Evolutionary conservation across 2,888 invertebrate species (phyloP).

Genomic region (Drosophila falleni): DNA sequence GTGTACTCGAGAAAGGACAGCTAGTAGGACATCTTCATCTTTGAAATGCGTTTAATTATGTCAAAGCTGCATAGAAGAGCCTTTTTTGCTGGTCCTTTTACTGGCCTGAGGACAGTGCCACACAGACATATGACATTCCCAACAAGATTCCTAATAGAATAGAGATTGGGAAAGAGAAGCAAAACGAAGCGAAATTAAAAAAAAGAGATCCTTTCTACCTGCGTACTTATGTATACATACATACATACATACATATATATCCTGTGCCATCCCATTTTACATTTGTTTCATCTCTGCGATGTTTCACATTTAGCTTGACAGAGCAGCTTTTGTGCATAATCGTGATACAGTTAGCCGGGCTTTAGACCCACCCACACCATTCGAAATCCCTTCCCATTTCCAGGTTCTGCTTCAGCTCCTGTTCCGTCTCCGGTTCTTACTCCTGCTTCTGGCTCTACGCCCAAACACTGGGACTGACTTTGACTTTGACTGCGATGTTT

Average conservation of each 20-base stretch:
- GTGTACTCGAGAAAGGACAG: slow-evolving; percentile 3
- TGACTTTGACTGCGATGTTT: slow-evolving; percentile 40
- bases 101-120: slow-evolving; percentile 28
- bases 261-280: slow-evolving; percentile 37
- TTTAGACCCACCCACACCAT: slow-evolving; percentile 14
- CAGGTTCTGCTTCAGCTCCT: neutral
- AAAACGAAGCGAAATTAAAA: neutral
- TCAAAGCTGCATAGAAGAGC: slow-evolving; percentile 66
- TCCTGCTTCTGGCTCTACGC: neutral
- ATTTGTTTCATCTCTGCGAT: slow-evolving; percentile 70
- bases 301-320: slow-evolving; percentile 67
- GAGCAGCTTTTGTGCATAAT: slow-evolving; percentile 70
- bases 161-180: slow-evolving; percentile 6
- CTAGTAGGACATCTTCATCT: slow-evolving; percentile 53
- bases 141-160: slow-evolving; percentile 33
- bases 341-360: slow-evolving; percentile 69
- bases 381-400: neutral
- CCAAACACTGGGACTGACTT: slow-evolving; percentile 2
- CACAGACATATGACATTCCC: slow-evolving; percentile 26
- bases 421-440: neutral
- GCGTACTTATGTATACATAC: slow-evolving; percentile 9
- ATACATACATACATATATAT: neutral
- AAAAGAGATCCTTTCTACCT: slow-evolving; percentile 22
- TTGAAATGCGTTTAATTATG: slow-evolving; percentile 79
- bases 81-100: slow-evolving; percentile 33